Evolutionary conservation across 2,888 invertebrate species (phyloP).

Genomic region (Acanthoscelides obtectus): DNA sequence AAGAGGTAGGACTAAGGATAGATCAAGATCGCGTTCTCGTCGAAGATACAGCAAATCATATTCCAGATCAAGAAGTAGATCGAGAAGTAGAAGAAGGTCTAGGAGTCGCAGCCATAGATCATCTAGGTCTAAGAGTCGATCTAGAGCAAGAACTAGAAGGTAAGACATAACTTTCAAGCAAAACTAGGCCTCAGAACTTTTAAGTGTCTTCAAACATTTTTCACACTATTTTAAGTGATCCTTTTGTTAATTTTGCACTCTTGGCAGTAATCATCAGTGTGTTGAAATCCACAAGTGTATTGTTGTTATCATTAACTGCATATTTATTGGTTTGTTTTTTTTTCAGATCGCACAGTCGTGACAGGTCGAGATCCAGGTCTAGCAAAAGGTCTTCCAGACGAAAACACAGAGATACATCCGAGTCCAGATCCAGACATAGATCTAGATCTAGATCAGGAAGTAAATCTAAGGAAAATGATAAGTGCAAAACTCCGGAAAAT

Average conservation of each 20-base stretch:
- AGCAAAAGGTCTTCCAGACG: conserved; percentile 35
- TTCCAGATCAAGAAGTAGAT: conserved; percentile 8
- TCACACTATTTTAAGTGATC: too few species aligned
- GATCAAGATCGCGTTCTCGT: conserved; percentile 21
- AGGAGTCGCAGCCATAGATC: not conserved
- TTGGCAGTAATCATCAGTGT: too few species aligned
- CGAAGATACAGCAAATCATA: conserved; percentile 7
- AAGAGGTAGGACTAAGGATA: conserved; percentile 31
- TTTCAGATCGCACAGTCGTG: conserved; percentile 17
- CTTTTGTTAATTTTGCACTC: too few species aligned
- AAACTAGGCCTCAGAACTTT: too few species aligned
- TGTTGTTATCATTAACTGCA: too few species aligned
- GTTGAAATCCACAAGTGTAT: too few species aligned
- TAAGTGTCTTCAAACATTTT: too few species aligned
- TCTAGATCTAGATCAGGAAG: conserved; percentile 23
- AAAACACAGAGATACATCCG: conserved; percentile 10
- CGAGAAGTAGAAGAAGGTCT: conserved; percentile 8
- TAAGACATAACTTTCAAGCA: too few species aligned
- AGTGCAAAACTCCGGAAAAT: conserved; percentile 12
- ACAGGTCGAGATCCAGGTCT: conserved; percentile 31
- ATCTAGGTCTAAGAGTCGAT: conserved; percentile 22
- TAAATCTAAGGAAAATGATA: conserved; percentile 12
- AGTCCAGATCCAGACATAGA: conserved; percentile 20
- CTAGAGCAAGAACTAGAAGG: conserved; percentile 12
- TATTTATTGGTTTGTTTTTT: too few species aligned